Conservation (phyloP, 2,797 vertebrate species). For the Loris lydekkerianus region DNA sequence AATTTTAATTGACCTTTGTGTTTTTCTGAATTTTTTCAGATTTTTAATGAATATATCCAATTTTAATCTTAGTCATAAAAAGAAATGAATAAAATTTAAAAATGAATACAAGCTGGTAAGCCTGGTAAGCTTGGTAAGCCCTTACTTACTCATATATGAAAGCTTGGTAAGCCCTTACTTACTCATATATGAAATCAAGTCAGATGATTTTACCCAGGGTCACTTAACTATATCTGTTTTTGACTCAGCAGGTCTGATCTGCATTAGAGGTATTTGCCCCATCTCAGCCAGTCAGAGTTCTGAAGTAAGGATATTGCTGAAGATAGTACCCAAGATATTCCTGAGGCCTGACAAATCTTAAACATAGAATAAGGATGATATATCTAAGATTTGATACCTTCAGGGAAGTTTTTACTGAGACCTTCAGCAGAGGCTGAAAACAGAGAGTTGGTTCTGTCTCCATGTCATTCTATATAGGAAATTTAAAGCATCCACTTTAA, state of each 20-base stretch:
- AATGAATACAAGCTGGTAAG: not conserved
- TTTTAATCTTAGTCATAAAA: conserved; percentile 66
- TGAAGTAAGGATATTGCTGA: conserved; percentile 49
- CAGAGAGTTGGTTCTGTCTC: conserved; percentile 32
- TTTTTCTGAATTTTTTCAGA: conserved; percentile 37
- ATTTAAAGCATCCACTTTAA: conserved; percentile 60
- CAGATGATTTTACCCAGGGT: not conserved
- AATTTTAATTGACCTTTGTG: conserved; percentile 42
- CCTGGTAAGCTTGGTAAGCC: conserved; percentile 21
- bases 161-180: conserved; percentile 57
- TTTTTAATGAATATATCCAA: not conserved
- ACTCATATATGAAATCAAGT: not conserved
- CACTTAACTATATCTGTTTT: conserved; percentile 60
- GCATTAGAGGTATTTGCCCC: conserved; percentile 29
- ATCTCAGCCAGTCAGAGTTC: conserved; percentile 30
- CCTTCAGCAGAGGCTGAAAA: conserved; percentile 6
- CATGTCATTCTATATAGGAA: conserved; percentile 41
- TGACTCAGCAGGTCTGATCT: conserved; percentile 29
- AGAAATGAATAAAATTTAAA: conserved; percentile 30
- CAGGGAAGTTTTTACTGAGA: conserved; percentile 20
- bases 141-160: conserved; percentile 6
- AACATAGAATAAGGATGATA: not conserved
- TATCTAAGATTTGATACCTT: conserved; percentile 36
- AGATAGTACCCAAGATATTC: not conserved
- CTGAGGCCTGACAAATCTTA: conserved; percentile 45